Percentiles rank a stretch among this genome's conserved stretches.
phyloP scores from a whole-genome alignment of 2,113 vertebrate genomes.

The Colistium nudipinnis region DNA sequence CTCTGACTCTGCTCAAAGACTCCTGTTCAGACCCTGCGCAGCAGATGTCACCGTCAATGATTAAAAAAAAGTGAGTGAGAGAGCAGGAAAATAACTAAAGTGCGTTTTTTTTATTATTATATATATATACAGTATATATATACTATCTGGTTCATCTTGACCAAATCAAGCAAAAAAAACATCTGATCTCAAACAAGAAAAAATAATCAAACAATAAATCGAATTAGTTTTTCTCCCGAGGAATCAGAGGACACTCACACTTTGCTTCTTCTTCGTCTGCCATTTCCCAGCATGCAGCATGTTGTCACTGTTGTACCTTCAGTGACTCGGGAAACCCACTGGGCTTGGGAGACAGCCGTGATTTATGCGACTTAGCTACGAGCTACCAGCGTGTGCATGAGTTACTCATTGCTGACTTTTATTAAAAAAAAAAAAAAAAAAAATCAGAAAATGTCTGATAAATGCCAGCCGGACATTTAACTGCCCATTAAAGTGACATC shows the following conservation, averaged over 20 bases:
- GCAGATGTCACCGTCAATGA: constrained; percentile 74
- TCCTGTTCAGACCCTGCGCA: constrained; percentile 73
- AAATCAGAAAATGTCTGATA: too few relatives aligned
- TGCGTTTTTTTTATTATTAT: too few relatives aligned
- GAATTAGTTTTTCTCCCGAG: constrained; percentile 31
- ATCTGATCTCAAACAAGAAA: too few relatives aligned
- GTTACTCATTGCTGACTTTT: constrained; percentile 49
- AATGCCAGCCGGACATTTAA: too few relatives aligned
- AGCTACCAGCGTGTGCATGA: constrained; percentile 13
- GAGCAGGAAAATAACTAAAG: background rate
- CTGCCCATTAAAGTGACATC: too few relatives aligned
- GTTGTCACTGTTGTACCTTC: too few relatives aligned
- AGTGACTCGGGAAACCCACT: constrained; percentile 36
- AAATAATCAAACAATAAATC: too few relatives aligned
- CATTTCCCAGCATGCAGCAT: constrained; percentile 44
- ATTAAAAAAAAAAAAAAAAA: too few relatives aligned
- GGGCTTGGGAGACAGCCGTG: constrained; percentile 33
- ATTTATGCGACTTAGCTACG: constrained; percentile 54
- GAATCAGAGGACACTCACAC: constrained; percentile 5
- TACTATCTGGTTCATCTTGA: background rate
- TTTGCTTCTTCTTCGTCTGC: background rate
- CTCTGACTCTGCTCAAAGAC: constrained; percentile 67
- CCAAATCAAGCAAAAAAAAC: background rate
- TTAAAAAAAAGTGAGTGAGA: background rate
- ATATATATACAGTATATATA: too few relatives aligned